These are phyloP conservation scores for Ibidorhyncha struthersii DNA, from an alignment of 2,113 vertebrate species.

Conservation along the genomic window DNA sequence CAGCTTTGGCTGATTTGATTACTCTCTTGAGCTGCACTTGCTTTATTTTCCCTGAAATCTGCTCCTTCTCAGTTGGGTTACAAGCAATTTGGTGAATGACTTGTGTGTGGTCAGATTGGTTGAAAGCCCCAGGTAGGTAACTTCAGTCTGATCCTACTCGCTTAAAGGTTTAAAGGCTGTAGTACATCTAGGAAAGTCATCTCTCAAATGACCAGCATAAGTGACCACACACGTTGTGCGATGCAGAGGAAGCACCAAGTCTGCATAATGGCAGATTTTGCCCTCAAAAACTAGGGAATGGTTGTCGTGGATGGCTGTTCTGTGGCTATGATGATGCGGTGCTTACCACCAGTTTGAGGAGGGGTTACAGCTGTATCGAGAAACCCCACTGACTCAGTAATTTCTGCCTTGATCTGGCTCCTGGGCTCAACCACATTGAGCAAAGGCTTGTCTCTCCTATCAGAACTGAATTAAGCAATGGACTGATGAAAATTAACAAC, in stretches of 20 bases:
- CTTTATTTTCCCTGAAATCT: background rate
- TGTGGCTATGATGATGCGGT: background rate
- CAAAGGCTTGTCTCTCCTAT: background rate
- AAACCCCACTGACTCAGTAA: rapidly evolving
- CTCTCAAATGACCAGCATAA: background rate
- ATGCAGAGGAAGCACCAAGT: background rate
- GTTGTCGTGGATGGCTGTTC: background rate
- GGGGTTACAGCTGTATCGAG: background rate
- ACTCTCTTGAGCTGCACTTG: background rate
- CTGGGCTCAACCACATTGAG: background rate
- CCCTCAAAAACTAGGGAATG: background rate
- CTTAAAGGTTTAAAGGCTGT: background rate
- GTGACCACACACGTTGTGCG: rapidly evolving
- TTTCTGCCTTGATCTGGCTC: background rate
- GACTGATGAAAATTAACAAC: background rate
- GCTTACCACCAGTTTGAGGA: background rate
- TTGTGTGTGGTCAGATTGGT: rapidly evolving
- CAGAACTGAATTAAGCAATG: background rate
- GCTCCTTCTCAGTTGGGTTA: background rate
- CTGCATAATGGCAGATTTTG: background rate
- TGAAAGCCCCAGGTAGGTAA: background rate
- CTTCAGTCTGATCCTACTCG: background rate
- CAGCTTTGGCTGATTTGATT: background rate
- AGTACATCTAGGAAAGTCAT: background rate
- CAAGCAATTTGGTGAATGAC: background rate